Evolutionary conservation across 2,888 invertebrate genomes (phyloP).

Genomic region (Ophion slaviceki): DNA sequence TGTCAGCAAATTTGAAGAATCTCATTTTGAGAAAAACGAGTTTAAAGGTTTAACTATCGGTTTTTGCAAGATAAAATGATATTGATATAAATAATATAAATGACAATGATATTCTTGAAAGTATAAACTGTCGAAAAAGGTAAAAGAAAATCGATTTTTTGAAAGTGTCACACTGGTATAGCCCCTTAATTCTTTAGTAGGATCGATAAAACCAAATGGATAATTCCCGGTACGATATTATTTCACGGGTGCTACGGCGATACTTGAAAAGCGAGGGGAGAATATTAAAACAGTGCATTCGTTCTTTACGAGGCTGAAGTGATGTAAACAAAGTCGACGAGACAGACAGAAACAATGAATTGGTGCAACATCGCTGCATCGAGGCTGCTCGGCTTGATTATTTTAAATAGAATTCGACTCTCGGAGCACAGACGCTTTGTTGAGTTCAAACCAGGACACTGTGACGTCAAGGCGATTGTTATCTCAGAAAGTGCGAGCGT

Average conservation of each 20-base stretch:
- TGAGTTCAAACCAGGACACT: constrained; percentile 38
- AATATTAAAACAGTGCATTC: background rate
- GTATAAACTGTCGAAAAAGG: too few relatives aligned
- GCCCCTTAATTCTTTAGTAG: too few relatives aligned
- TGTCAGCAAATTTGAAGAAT: too few relatives aligned
- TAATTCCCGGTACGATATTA: background rate
- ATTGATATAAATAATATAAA: too few relatives aligned
- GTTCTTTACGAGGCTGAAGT: background rate
- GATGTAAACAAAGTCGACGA: constrained; percentile 19
- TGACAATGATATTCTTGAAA: too few relatives aligned
- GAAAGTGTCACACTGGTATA: too few relatives aligned
- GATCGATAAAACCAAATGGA: background rate
- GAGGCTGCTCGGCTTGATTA: constrained; percentile 38
- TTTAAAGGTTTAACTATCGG: too few relatives aligned
- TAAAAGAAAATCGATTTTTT: too few relatives aligned
- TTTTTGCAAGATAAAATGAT: too few relatives aligned
- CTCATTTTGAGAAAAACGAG: too few relatives aligned
- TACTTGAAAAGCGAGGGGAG: background rate
- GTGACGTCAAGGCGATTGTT: background rate
- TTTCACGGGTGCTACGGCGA: background rate
- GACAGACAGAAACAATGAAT: constrained; percentile 24
- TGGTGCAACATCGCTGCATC: constrained; percentile 32
- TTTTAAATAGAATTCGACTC: constrained; percentile 51
- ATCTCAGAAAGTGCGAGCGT: background rate
- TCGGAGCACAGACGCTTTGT: constrained; percentile 3